Conservation (phyloP, 2,797 vertebrate species). For the Chlorospingus flavigularis region DNA sequence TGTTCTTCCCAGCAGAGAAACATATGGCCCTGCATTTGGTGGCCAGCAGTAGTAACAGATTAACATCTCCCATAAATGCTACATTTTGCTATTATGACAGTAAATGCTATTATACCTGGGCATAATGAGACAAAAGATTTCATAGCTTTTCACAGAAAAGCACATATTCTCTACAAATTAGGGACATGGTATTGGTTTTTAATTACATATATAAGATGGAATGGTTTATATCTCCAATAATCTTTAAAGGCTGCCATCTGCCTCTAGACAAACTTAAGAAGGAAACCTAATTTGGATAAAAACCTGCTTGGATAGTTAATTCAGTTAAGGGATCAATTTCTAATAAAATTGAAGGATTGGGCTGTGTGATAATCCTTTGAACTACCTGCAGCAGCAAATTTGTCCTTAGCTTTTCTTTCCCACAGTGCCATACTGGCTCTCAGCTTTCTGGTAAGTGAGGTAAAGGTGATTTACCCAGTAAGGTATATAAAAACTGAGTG, state of each 20-base stretch:
- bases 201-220: neutral
- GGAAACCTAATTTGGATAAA: constrained; percentile 44
- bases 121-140: neutral
- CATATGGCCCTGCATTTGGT: neutral
- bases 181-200: neutral
- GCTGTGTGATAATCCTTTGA: constrained; percentile 12
- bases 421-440: neutral
- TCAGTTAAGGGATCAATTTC: constrained; percentile 53
- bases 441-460: neutral
- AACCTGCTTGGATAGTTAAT: constrained; percentile 27
- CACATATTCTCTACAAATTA: neutral
- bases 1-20: neutral
- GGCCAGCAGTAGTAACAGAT: neutral
- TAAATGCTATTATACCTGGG: neutral
- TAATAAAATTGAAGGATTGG: constrained; percentile 33
- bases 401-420: neutral
- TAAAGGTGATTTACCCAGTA: neutral
- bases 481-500: neutral
- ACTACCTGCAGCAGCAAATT: neutral
- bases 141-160: neutral
- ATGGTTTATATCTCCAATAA: neutral
- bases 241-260: constrained; percentile 39
- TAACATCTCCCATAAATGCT: neutral
- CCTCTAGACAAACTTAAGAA: constrained; percentile 9
- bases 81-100: neutral